A percentile compares a stretch with the other conserved stretches of the same genome.
Conservation (phyloP, 2,888 invertebrate species). For the Amorpha juglandis region DNA sequence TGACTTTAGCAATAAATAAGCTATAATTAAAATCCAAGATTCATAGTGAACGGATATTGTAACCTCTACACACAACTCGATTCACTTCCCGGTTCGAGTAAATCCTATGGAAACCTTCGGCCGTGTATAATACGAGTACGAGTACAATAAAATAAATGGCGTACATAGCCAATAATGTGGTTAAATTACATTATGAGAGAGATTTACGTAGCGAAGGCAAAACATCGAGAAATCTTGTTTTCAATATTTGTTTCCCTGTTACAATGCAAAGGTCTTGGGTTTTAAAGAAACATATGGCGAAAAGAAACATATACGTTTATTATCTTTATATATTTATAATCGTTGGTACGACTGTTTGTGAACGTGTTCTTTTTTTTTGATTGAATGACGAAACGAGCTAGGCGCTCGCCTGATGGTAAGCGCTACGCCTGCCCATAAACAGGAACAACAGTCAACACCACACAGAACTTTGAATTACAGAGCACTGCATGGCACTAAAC, state of each 20-base stretch:
- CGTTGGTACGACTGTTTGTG: no score
- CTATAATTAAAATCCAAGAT: background rate
- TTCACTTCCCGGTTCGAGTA: slow-evolving; percentile 17
- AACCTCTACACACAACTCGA: background rate
- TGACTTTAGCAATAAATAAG: background rate
- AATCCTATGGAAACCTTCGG: slow-evolving; percentile 12
- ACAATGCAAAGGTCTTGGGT: background rate
- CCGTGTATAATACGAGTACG: background rate
- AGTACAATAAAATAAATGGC: slow-evolving; percentile 15
- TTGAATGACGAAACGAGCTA: no score
- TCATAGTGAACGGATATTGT: slow-evolving; percentile 11
- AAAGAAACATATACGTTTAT: no score
- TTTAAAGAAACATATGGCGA: background rate
- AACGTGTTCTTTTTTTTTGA: no score
- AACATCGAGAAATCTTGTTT: slow-evolving; percentile 4
- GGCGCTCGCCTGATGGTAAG: no score
- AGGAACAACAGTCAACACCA: no score
- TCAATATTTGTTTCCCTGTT: background rate
- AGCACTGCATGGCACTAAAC: no score
- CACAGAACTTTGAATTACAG: no score
- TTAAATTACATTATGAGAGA: slow-evolving; percentile 6
- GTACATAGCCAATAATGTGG: slow-evolving; percentile 10
- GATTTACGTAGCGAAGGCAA: background rate
- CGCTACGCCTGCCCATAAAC: no score
- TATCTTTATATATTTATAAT: no score